A percentile compares a stretch with the other conserved stretches of the same genome.
phyloP scores from a whole-genome alignment of 2,113 vertebrate species.

The Amblyornis subalaris region DNA sequence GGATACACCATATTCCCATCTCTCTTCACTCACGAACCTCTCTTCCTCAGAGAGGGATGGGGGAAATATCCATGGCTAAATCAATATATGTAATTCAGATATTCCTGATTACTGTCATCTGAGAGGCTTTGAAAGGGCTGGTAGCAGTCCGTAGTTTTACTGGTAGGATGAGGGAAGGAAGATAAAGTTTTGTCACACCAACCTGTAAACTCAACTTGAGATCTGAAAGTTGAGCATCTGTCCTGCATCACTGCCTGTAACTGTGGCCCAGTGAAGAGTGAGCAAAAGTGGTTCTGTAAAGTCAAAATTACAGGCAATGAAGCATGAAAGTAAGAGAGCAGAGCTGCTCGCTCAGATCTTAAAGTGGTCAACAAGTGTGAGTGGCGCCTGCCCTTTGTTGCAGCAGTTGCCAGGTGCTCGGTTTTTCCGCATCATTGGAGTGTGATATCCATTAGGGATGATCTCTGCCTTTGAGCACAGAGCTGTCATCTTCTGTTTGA shows the following conservation, averaged over 20 bases:
- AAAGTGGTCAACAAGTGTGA: not conserved
- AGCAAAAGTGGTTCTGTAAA: not conserved
- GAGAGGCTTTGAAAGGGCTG: not conserved
- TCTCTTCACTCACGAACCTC: not conserved
- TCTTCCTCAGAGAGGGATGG: not conserved
- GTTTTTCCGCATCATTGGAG: not conserved
- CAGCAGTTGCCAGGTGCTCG: not conserved
- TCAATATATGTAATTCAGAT: not conserved
- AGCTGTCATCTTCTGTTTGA: not conserved
- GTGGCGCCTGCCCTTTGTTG: not conserved
- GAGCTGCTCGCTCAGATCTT: not conserved
- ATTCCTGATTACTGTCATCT: not conserved
- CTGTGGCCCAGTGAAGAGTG: not conserved
- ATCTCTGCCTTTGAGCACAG: not conserved
- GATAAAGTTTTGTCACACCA: not conserved
- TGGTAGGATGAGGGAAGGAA: not conserved
- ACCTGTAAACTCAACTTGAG: not conserved
- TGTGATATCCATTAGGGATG: not conserved
- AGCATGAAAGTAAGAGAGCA: not conserved
- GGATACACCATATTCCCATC: not conserved
- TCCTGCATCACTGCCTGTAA: not conserved
- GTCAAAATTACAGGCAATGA: not conserved
- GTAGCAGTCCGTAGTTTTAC: not conserved
- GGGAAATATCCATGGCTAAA: not conserved
- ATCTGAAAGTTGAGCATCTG: slow-evolving; percentile 2